A percentile compares a stretch with the other conserved stretches of the same genome.
Conservation (phyloP, 1,140 invertebrate species). For the Drosophila sucinea region DNA sequence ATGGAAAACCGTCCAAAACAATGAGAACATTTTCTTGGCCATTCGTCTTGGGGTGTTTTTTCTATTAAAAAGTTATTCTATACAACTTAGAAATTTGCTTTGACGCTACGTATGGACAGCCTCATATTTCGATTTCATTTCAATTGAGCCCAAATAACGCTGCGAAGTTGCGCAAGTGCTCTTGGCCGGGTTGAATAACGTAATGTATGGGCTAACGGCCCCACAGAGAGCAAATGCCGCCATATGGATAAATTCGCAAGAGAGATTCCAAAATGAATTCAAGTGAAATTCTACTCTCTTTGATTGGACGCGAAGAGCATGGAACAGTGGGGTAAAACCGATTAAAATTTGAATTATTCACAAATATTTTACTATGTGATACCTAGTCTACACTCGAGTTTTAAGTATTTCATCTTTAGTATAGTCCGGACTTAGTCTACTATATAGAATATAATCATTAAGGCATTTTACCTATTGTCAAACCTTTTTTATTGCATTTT, state of each 20-base stretch:
- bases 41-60: background rate
- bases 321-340: background rate
- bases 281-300: slow-evolving; percentile 62
- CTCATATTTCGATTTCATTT: slow-evolving; percentile 58
- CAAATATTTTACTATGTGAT: no score
- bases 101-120: slow-evolving; percentile 41
- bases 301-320: slow-evolving; percentile 48
- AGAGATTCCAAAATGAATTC: slow-evolving; percentile 29
- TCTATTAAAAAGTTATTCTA: background rate
- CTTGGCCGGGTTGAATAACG: slow-evolving; percentile 23
- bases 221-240: slow-evolving; percentile 38
- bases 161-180: slow-evolving; percentile 67
- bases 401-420: no score
- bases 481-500: no score
- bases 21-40: background rate
- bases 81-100: background rate
- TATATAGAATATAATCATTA: no score
- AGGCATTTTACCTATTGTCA: no score
- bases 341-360: no score
- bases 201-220: slow-evolving; percentile 36
- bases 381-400: no score
- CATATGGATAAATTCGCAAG: slow-evolving; percentile 62
- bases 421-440: no score
- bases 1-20: background rate
- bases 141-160: slow-evolving; percentile 7